phyloP scores from a whole-genome alignment of 2,113 vertebrate genomes.

The Chascanopsetta lugubris region DNA sequence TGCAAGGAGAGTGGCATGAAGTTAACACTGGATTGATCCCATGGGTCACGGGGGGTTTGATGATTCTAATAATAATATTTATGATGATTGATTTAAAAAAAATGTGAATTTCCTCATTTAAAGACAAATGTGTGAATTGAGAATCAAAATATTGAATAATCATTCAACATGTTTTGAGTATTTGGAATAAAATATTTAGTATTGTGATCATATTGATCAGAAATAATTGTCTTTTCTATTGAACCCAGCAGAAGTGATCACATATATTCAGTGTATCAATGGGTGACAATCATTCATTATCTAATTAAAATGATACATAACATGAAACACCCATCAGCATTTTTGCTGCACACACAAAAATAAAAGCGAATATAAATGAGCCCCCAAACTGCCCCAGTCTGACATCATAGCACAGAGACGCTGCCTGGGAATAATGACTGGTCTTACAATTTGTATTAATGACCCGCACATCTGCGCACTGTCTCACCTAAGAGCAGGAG shows the following conservation, averaged over 20 bases:
- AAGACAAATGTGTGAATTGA: background rate
- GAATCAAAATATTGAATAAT: background rate
- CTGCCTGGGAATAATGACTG: background rate
- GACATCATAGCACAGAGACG: background rate
- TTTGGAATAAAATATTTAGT: background rate
- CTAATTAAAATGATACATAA: slow-evolving; percentile 7
- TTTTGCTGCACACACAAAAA: background rate
- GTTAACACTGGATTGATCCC: slow-evolving; percentile 21
- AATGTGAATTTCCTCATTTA: background rate
- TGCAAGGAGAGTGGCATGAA: slow-evolving; percentile 34
- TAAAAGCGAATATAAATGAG: slow-evolving; percentile 4
- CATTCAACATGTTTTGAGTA: background rate
- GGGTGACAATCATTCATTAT: slow-evolving; percentile 30
- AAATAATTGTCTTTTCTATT: too few species aligned
- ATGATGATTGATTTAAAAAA: slow-evolving; percentile 1
- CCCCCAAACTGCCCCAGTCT: slow-evolving; percentile 7
- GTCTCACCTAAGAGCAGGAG: slow-evolving; percentile 75
- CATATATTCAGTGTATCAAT: slow-evolving; percentile 18
- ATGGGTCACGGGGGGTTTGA: background rate
- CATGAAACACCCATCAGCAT: slow-evolving; percentile 4
- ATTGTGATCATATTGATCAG: slow-evolving; percentile 3
- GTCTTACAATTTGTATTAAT: background rate
- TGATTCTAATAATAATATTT: background rate
- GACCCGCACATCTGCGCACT: background rate
- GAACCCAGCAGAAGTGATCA: slow-evolving; percentile 1